phyloP scores from a whole-genome alignment of 2,888 invertebrate species.

The Oegoconia quadripuncta region DNA sequence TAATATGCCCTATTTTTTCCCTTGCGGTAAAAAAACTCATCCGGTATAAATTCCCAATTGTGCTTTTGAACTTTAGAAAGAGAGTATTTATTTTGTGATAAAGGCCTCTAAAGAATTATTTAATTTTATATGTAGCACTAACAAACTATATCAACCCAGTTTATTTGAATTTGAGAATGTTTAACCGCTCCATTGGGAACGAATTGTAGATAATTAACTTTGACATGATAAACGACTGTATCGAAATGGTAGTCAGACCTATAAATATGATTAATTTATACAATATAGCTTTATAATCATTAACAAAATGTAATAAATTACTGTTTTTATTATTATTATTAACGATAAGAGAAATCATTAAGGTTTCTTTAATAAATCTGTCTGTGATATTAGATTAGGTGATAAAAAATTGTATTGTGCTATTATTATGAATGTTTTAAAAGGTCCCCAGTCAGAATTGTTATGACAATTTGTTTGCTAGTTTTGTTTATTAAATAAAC shows the following conservation, averaged over 20 bases:
- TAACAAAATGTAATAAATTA: conserved; percentile 20
- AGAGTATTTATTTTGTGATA: too few relatives aligned
- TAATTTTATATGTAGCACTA: too few relatives aligned
- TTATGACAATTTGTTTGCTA: conserved; percentile 57
- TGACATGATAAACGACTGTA: conserved; percentile 1
- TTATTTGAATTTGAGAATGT: too few relatives aligned
- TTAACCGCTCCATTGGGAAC: too few relatives aligned
- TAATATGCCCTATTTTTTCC: too few relatives aligned
- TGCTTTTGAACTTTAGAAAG: too few relatives aligned
- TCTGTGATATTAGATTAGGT: conserved; percentile 67
- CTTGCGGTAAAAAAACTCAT: too few relatives aligned
- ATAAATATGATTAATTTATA: conserved; percentile 1
- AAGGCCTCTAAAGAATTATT: too few relatives aligned
- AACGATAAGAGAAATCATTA: conserved; percentile 16
- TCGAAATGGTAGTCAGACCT: background rate
- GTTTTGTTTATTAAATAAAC: conserved; percentile 73
- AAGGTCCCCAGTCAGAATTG: conserved; percentile 48
- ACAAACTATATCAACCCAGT: too few relatives aligned
- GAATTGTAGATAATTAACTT: too few relatives aligned
- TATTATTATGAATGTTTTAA: conserved; percentile 48
- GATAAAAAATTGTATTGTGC: conserved; percentile 28
- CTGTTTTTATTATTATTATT: conserved; percentile 12
- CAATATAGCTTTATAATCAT: background rate
- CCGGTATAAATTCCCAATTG: too few relatives aligned
- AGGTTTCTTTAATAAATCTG: conserved; percentile 21